Evolutionary conservation across 1,140 invertebrate genomes (phyloP), one percentile per base, ranked within the genome.

Genomic region (Bilobella aurantiaca): DNA sequence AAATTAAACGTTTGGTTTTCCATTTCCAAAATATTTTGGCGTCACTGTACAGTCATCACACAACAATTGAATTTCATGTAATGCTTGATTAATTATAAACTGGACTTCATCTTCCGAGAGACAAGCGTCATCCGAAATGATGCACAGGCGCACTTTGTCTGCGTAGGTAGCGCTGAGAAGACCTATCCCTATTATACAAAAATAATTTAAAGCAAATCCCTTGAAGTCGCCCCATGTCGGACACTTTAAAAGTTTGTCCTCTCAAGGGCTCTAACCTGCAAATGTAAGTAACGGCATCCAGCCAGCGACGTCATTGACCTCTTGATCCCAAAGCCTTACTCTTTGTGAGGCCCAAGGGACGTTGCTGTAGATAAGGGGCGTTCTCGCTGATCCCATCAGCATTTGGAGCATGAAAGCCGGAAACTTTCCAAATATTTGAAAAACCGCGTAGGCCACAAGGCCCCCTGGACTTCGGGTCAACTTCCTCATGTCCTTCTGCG

Each of bases 61-160:
- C 63, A 72, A 53, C 2, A 60, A 31, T 42, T 53, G 30, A 57
- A 72, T 27, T 47, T 72, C 70, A 46, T 47, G 63, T 12, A 61
- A 25, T 12, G 69, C 59, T 56, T 67, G 58, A 18, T 21, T 31
- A 16, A 72, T 27, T n/a, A 72, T 53, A 34, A 46, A 69, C 5
- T 65, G 47, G 2, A 72, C 34, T 46, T 69, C 65, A 23, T 63
- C 49, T n/a, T 63, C 34, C 2, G 70, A 72, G 8, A 72, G 14
- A 27, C 68, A 69, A 1, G 65, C 63, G n/a, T 67, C 63, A 46
- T 72, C 70, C 18, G 68, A 32, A 3, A 69, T 66, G 18, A 58
- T 66, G 67, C 68, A 69, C 23, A 72, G 63, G 21, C 68, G 53
- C 18, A 72, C 31, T 8, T 63, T 58, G 29, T 69, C 58, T 8